Conservation (phyloP, 2,113 vertebrate genomes). For the Pelodiscus sinensis region DNA sequence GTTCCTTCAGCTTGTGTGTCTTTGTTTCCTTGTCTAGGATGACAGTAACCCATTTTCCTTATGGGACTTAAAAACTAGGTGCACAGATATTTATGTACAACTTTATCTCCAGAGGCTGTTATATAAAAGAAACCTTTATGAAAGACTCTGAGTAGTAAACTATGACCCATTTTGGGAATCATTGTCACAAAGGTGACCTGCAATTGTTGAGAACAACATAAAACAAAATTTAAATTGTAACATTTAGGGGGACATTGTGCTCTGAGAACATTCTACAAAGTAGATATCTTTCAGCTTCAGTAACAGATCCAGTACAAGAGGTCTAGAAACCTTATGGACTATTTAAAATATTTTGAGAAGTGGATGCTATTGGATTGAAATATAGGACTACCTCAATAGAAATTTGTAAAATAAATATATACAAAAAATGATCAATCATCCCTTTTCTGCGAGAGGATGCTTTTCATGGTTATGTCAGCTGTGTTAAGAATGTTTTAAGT, state of each 20-base stretch:
- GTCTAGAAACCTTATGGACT: neutral
- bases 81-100: neutral
- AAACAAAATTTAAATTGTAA: neutral
- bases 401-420: neutral
- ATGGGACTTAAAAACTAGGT: neutral
- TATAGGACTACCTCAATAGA: neutral
- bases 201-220: neutral
- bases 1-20: neutral
- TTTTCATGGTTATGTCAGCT: neutral
- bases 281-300: neutral
- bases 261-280: neutral
- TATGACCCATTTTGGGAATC: neutral
- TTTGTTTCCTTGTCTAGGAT: neutral
- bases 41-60: neutral
- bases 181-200: neutral
- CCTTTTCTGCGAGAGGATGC: neutral
- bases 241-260: neutral
- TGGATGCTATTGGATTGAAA: neutral
- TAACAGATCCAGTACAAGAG: neutral
- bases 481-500: neutral
- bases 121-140: neutral
- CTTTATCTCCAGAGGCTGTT: neutral
- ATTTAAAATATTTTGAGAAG: neutral
- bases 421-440: neutral
- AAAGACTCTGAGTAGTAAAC: neutral